Evolutionary conservation across 2,888 invertebrate species (phyloP).

Genomic region (Germaria angustata): DNA sequence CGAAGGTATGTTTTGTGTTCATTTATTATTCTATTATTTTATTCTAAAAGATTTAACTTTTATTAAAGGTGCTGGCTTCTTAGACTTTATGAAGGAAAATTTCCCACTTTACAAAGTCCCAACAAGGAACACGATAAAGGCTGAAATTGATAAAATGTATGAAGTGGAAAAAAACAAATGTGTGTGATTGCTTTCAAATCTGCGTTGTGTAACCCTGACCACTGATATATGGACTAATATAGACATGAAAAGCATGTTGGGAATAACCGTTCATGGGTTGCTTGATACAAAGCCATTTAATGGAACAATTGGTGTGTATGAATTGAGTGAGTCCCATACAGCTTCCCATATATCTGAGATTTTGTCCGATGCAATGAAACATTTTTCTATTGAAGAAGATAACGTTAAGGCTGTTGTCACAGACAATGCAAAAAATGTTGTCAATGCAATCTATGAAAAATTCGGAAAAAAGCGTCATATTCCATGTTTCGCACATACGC

Average conservation of each 20-base stretch:
- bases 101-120: not conserved
- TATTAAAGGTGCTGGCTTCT: not conserved
- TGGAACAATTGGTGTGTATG: slow-evolving; percentile 14
- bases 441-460: slow-evolving; percentile 23
- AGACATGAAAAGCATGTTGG: slow-evolving; percentile 16
- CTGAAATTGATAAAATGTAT: not conserved
- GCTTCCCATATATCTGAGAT: slow-evolving; percentile 26
- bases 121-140: not conserved
- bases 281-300: not conserved
- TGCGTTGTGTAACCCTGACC: slow-evolving; percentile 11
- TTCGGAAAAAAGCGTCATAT: slow-evolving; percentile 10
- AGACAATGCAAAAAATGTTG: slow-evolving; percentile 28
- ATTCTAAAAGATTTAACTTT: no score
- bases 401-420: slow-evolving; percentile 22
- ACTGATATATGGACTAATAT: slow-evolving; percentile 26
- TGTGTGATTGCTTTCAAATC: no score
- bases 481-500: slow-evolving; percentile 6
- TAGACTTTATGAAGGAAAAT: not conserved
- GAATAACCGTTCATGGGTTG: slow-evolving; percentile 25
- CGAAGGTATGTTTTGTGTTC: no score
- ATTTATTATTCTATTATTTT: no score
- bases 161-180: no score
- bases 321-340: slow-evolving; percentile 16
- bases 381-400: slow-evolving; percentile 18
- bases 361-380: not conserved